phyloP scores from a whole-genome alignment of 2,113 vertebrate species.

The Zingel zingel region DNA sequence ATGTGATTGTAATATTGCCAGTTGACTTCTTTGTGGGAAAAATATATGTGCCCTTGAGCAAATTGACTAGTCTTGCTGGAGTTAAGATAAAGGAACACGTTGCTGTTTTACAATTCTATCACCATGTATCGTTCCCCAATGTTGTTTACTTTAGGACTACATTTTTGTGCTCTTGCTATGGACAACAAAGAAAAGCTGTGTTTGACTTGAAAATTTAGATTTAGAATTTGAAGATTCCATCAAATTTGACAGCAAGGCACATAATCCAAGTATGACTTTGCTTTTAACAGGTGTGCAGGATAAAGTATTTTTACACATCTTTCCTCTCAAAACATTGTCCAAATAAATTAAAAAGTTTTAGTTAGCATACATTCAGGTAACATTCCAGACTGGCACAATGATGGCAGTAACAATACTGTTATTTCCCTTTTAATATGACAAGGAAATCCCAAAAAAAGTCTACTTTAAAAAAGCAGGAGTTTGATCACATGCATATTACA shows the following conservation, averaged over 20 bases:
- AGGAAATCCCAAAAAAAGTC: neutral
- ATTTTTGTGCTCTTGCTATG: neutral
- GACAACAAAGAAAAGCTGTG: neutral
- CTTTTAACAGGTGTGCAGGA: neutral
- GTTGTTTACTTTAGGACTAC: constrained; percentile 8
- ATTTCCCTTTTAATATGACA: neutral
- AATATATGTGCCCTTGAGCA: constrained; percentile 58
- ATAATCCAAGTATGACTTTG: neutral
- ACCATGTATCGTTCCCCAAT: neutral
- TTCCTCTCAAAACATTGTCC: neutral
- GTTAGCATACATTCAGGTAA: neutral
- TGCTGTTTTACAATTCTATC: constrained; percentile 36
- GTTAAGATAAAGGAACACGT: constrained; percentile 34
- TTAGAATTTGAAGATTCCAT: neutral
- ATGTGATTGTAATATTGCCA: constrained; percentile 71
- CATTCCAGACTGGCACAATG: neutral
- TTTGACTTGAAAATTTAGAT: constrained; percentile 6
- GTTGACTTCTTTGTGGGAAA: constrained; percentile 60
- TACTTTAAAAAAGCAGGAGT: neutral
- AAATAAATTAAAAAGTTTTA: neutral
- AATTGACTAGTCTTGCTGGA: constrained; percentile 65
- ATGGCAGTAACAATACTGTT: neutral
- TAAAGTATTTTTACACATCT: neutral
- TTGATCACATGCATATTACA: neutral
- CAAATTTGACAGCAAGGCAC: constrained; percentile 16